Base-by-base conservation (phyloP, 2,888 invertebrate species). In the Volucella inanis region DNA sequence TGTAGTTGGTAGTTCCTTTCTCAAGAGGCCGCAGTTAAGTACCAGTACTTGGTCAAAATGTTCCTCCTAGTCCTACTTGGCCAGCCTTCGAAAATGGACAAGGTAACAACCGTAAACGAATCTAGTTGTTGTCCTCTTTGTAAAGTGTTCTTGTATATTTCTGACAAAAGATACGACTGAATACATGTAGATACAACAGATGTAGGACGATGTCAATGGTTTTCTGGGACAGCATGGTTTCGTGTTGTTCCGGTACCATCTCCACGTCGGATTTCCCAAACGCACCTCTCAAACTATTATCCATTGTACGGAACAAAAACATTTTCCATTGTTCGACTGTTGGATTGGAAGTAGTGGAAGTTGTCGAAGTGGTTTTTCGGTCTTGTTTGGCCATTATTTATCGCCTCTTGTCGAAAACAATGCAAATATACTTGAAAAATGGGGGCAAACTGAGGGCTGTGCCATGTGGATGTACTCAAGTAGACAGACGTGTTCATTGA, bases 101-200 rank as follows among this genome's bases (percentile, higher is more conserved):
- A 85, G 85, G 85, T 80, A 85, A 80, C 80, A 80, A 76, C 76
- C 85, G 61, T 85, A 85, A 80, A 80, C 85, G 76, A 85, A 80
- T 80, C 80, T 85, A 76, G 76, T 85, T 85, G 85, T 85, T 85
- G 80, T 85, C 67, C 80, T 68, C 77, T 85, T 85, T 80, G 71
- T 72, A 62, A 68, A 85, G 85, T 77, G 76, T 76, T 67, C 80
- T 76, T 76, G 62, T 61, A 70, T 62, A 0, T 31, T 31, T 31
- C 67, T 76, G 76, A 85, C 85, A 85, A 80, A 85, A 80, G 84
- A 82, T 67, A 71, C 57, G 6, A 50, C 68, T 68, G 79, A 74
- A 31, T 31, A 31, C 31, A 6, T 31, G 6, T 31, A 6, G 31
- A 31, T 31, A 31, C 31, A 31, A 31, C 31, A 31, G 31, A 31